Conservation (phyloP, 2,888 invertebrate species). For the Sepioteuthis lessoniana region DNA sequence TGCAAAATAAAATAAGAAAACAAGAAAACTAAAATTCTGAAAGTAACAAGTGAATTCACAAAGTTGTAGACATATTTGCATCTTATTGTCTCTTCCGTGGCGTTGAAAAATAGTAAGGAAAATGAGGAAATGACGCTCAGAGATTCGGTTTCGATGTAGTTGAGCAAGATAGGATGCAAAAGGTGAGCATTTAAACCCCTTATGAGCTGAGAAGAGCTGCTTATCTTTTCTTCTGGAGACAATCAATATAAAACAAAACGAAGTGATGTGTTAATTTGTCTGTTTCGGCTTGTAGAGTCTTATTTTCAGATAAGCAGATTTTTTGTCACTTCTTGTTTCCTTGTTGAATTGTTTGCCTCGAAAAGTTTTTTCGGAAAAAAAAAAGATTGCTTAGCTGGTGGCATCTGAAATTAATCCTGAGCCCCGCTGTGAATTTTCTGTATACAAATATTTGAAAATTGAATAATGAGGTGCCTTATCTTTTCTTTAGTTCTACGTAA, state of each 20-base stretch:
- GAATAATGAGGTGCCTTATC: slow-evolving; percentile 11
- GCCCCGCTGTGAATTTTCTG: neutral
- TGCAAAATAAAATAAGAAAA: too few species aligned
- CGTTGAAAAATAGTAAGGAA: neutral
- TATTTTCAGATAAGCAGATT: neutral
- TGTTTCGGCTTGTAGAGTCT: neutral
- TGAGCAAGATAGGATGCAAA: neutral
- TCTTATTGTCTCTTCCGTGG: neutral
- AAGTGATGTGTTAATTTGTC: neutral
- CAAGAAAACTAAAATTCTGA: neutral
- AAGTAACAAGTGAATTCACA: neutral
- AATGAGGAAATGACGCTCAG: neutral
- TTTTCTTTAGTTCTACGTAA: neutral
- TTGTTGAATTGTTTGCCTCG: neutral
- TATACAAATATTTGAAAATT: neutral
- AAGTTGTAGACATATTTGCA: neutral
- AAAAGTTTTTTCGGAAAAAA: neutral
- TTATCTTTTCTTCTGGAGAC: neutral
- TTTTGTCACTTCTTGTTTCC: slow-evolving; percentile 3
- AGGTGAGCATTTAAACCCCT: neutral
- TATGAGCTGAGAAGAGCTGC: neutral
- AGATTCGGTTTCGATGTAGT: neutral
- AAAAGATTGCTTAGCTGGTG: neutral
- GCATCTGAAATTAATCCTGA: neutral
- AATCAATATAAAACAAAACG: neutral